Conservation (phyloP, 2,888 invertebrate species). For the Meliscaeva auricollis region DNA sequence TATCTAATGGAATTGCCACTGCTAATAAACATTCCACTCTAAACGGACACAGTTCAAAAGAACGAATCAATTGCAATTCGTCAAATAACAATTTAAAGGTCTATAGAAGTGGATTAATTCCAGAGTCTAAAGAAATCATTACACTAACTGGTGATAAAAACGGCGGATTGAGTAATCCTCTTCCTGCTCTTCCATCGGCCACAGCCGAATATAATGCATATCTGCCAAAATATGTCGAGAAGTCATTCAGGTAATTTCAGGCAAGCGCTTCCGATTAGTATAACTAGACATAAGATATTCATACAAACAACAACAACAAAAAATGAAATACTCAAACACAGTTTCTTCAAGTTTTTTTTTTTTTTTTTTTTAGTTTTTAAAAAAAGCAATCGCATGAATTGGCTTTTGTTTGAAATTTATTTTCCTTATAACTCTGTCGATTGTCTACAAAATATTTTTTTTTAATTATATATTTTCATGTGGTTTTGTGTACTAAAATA, state of each 20-base stretch:
- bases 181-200: slow-evolving; percentile 50
- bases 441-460: slow-evolving; percentile 13
- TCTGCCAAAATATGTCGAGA: slow-evolving; percentile 84
- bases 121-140: slow-evolving; percentile 45
- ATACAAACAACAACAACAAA: slow-evolving; percentile 31
- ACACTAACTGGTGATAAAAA: slow-evolving; percentile 58
- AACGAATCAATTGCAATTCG: slow-evolving; percentile 39
- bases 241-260: slow-evolving; percentile 84
- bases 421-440: slow-evolving; percentile 8
- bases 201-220: slow-evolving; percentile 77
- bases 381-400: slow-evolving; percentile 60
- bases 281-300: slow-evolving; percentile 47
- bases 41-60: slow-evolving; percentile 65
- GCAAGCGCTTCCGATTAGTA: slow-evolving; percentile 65
- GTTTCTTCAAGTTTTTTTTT: slow-evolving; percentile 33
- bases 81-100: slow-evolving; percentile 62
- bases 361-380: slow-evolving; percentile 28
- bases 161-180: slow-evolving; percentile 56
- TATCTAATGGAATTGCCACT: slow-evolving; percentile 66
- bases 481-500: slow-evolving; percentile 70
- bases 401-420: slow-evolving; percentile 57
- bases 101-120: slow-evolving; percentile 52
- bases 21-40: slow-evolving; percentile 70
- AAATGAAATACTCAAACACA: slow-evolving; percentile 26
- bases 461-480: slow-evolving; percentile 68